Base-by-base conservation (phyloP, 2,888 invertebrate species). In the Calameuta pallipes region DNA sequence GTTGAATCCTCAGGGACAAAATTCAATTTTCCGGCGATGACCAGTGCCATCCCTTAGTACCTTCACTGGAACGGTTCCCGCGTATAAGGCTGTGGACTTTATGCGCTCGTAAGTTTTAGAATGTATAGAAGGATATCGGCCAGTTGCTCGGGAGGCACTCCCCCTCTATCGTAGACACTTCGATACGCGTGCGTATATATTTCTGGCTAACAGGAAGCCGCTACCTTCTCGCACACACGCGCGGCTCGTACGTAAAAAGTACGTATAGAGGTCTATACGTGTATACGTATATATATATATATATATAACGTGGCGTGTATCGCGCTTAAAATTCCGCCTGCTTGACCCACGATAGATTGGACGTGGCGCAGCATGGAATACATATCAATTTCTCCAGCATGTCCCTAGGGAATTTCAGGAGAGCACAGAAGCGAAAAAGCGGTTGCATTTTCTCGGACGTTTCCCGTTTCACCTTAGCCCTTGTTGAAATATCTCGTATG, bases 321-420 rank as follows among this genome's bases (percentile, higher is more conserved):
- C 89, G 86, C 88, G 88, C 88, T 91, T 91, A 90, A 91, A 91
- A 91, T 91, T 91, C 91, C 87, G 90, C 87, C 86, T 88, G 91
- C 91, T 91, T 91, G 91, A 91, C 91, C 91, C 87, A 85, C 89
- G 89, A 90, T 91, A 91, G 91, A 91, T 91, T 90, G 91, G 89
- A 89, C 87, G 85, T 85, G 83, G 85, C 83, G 82, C 84, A 85
- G 85, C 88, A 84, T 85, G 90, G 89, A 90, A 91, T 91, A 91
- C 91, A 91, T 91, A 91, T 91, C 90, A 91, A 91, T 91, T 90
- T 90, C 84, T 85, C 84, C 85, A 84, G 79, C 80, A 79, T 86
- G 85, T 88, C 89, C 85, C 89, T 83, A 70, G 88, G 87, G 89
- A 87, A 78, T 79, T 70, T 74, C 41, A 73, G 56, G 73, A 23